These are phyloP conservation scores for Benitochromis conjunctus DNA, from an alignment of 2,113 vertebrate species.

Conservation along the genomic window DNA sequence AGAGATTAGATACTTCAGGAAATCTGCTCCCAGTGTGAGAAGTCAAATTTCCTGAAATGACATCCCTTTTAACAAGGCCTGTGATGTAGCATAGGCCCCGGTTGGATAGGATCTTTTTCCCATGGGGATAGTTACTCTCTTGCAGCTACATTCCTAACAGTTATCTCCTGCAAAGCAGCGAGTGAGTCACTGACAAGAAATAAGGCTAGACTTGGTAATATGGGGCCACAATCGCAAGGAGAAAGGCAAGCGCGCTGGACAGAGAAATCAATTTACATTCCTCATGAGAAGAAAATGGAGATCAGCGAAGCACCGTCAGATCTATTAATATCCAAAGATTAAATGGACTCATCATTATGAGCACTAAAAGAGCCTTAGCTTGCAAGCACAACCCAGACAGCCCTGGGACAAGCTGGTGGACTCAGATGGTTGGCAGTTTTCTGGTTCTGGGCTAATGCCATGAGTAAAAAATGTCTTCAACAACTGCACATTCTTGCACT, in stretches of 20 bases:
- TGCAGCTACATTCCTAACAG: background rate
- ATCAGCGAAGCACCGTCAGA: background rate
- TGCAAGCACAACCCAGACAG: background rate
- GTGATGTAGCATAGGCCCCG: background rate
- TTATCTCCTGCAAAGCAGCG: background rate
- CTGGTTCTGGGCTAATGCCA: background rate
- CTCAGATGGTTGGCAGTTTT: background rate
- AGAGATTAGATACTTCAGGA: background rate
- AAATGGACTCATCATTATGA: background rate
- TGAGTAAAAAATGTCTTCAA: background rate
- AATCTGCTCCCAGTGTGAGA: background rate
- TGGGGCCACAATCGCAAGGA: background rate
- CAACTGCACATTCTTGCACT: background rate
- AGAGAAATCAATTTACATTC: background rate
- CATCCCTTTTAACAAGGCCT: background rate
- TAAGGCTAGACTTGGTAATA: background rate
- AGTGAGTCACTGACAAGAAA: background rate
- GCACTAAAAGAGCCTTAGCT: background rate
- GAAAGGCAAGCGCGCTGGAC: background rate
- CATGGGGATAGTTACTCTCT: background rate
- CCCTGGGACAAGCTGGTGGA: background rate
- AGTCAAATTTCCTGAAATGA: conserved; percentile 10
- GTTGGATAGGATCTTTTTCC: background rate
- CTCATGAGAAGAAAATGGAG: background rate
- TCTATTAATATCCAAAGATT: background rate